Percentiles rank a stretch among this genome's conserved stretches.
These are phyloP conservation scores for Plotosus lineatus DNA, from an alignment of 2,113 vertebrate genomes.

Conservation along the genomic window DNA sequence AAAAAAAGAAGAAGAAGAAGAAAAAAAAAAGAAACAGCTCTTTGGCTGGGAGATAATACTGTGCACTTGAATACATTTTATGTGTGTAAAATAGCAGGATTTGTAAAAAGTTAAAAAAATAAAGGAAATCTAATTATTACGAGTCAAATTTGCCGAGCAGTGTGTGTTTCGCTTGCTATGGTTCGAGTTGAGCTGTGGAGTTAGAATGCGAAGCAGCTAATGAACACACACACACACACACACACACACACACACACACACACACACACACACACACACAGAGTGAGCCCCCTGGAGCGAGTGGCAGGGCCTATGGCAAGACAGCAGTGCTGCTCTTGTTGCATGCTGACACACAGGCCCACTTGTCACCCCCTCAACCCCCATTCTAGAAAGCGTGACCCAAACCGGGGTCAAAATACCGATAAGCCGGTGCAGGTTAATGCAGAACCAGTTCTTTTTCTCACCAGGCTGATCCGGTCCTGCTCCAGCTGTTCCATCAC, in stretches of 20 bases:
- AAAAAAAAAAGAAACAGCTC: slow-evolving; percentile 56
- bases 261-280: not conserved
- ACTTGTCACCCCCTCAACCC: no score
- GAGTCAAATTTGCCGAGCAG: slow-evolving; percentile 32
- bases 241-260: not conserved
- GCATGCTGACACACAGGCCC: not conserved
- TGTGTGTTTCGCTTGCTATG: slow-evolving; percentile 46
- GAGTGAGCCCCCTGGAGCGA: slow-evolving; percentile 10
- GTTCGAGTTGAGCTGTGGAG: slow-evolving; percentile 13
- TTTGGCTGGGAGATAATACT: slow-evolving; percentile 66
- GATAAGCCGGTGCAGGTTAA: not conserved
- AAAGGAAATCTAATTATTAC: slow-evolving; percentile 75
- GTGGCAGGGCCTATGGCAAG: slow-evolving; percentile 13
- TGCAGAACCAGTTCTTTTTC: not conserved
- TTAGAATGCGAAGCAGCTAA: slow-evolving; percentile 11
- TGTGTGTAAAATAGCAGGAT: slow-evolving; percentile 73
- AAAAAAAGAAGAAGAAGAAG: not conserved
- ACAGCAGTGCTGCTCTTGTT: not conserved
- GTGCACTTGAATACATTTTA: slow-evolving; percentile 76
- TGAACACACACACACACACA: not conserved
- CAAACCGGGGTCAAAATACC: slow-evolving; percentile 7
- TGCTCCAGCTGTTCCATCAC: slow-evolving; percentile 71
- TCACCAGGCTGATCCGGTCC: slow-evolving; percentile 50
- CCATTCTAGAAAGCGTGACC: not conserved
- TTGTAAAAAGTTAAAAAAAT: slow-evolving; percentile 75